phyloP scores from a whole-genome alignment of 2,888 invertebrate species.

The Noctuana brunneofusca region DNA sequence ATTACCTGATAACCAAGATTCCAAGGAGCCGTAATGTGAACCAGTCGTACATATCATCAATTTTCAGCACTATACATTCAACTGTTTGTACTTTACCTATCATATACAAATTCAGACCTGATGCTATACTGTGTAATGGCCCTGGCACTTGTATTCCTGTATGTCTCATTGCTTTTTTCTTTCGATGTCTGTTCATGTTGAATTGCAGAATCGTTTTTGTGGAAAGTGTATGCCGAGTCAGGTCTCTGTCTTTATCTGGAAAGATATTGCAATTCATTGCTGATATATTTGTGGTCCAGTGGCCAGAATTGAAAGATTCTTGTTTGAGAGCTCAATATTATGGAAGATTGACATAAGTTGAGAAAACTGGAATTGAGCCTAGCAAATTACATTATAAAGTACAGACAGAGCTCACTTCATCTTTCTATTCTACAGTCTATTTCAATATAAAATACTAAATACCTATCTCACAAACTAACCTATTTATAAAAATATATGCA shows the following conservation, averaged over 20 bases:
- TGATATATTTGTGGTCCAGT: slow-evolving; percentile 95
- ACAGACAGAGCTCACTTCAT: no score
- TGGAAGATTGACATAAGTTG: slow-evolving; percentile 85
- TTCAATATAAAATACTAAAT: no score
- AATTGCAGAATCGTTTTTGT: slow-evolving; percentile 92
- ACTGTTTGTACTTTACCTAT: slow-evolving; percentile 87
- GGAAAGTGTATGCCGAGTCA: slow-evolving; percentile 97
- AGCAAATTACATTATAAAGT: background rate
- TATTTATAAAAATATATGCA: no score
- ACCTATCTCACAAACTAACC: no score
- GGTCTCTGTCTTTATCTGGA: slow-evolving; percentile 93
- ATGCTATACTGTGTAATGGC: slow-evolving; percentile 95
- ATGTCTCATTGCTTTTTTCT: slow-evolving; percentile 89
- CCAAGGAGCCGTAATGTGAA: slow-evolving; percentile 94
- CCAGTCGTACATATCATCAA: slow-evolving; percentile 91
- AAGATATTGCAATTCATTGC: slow-evolving; percentile 92
- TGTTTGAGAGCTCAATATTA: slow-evolving; percentile 89
- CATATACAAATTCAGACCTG: slow-evolving; percentile 87
- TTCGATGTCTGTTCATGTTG: slow-evolving; percentile 86
- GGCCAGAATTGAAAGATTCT: slow-evolving; percentile 89
- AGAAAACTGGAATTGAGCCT: no score
- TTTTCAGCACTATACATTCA: slow-evolving; percentile 90
- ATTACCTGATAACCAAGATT: slow-evolving; percentile 83
- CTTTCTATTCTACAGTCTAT: no score
- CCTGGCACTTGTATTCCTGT: slow-evolving; percentile 98